Base-by-base conservation (phyloP, 1,140 invertebrate species). In the Ips typographus region DNA sequence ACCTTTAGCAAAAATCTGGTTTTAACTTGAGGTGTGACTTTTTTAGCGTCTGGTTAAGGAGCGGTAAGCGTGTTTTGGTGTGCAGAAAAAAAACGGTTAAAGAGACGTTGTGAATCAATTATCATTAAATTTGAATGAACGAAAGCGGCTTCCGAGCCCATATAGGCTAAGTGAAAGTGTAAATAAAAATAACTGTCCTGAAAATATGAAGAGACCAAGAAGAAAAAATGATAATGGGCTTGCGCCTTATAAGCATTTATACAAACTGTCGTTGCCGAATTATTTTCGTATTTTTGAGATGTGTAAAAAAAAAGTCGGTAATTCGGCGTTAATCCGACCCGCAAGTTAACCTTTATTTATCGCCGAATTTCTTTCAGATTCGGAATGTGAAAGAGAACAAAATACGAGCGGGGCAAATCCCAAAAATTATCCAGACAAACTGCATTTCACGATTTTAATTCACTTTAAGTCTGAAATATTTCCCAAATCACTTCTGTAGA, bases 381-480 rank as follows among this genome's bases (percentile, higher is more conserved):
- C 39, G 49, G 58, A 60, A 66, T 65, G 61, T 41, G 64, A 69
- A 73, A 67, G 55, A 72, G 68, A 72, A 70, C 60, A 66, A 73
- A 71, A 71, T 51, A 67, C 60, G 47, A 60, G 42, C 40, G 59
- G 70, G 68, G 65, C 59, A 72, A 71, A 73, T 73, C 67, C 73
- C 67, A 61, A 74, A 74, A 75, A 75, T 71, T 72, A 74, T 74
- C 70, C 68, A 73, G 72, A 75, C 68, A 75, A 75, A 73, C 72
- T 71, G 71, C 71, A 71, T 75, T 72, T 72, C 58, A 68, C 72
- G 68, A 74, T 71, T 74, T 74, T 74, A 75, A 75, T 74, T 71
- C 68, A 71, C 67, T 61, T 62, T 75, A 75, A 75, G 72, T 71
- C 72, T 74, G 71, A 75, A 74, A 75, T 75, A 75, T 75, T 73